Evolutionary conservation across 1,140 invertebrate species (phyloP), one percentile per base, ranked within the genome.

Genomic region (Drosophila lowei): DNA sequence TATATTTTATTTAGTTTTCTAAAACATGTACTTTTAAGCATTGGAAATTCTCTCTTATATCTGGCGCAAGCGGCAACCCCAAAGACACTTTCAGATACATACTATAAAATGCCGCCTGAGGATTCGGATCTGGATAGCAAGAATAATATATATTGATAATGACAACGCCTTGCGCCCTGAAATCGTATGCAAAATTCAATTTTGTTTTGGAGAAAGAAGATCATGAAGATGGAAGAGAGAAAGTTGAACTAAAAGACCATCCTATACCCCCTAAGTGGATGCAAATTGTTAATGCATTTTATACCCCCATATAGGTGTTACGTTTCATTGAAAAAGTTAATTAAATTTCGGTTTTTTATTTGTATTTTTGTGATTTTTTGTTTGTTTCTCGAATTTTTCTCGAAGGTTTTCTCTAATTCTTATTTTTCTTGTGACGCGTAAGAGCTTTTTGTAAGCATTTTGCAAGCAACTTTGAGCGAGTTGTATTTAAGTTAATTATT

Each of bases 161-260:
- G 52, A 78, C 47, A 70, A 65, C 73, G 73, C 66, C 67, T 58
- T 75, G 57, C 58, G 44, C 54, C 42, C 43, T 60, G 34, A 57
- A 38, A 57, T 52, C 52, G 23, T 56, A 61, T 64, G 63, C 44
- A 85, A 88, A 86, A 86, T 86, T 80, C 25, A 86, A 86, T 86
- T 86, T 88, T 86, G 77, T 72, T 65, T 79, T 74, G 41, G 34
- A 38, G 13, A 38, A 38, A 13, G 11, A 11, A 66, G 34, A 74
- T 28, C 49, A 60, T 23, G 13, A 75, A 30, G 54, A 42, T 6
- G 28, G 7, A 28, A 34, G 21, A 58, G 41, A 57, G 54, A 54
- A 62, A 72, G 47, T 44, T 59, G 60, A 74, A 70, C 41, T 67
- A 79, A 84, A 85, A 86, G 81, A 86, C 83, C 73, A 62, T 62